phyloP scores from a whole-genome alignment of 2,888 invertebrate genomes.

The Podabrus alpinus region DNA sequence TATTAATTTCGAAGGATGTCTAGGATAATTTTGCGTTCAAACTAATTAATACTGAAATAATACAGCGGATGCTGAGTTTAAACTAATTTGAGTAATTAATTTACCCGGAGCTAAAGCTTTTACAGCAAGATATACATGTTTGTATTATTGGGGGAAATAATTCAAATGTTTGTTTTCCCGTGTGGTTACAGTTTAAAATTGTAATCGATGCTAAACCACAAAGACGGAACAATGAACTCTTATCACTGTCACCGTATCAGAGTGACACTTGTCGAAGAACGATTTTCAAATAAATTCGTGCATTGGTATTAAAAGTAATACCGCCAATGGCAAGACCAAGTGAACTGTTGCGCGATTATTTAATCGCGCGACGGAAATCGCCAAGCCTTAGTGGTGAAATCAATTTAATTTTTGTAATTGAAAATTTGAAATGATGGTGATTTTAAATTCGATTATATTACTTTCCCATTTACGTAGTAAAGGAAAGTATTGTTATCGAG shows the following conservation, averaged over 20 bases:
- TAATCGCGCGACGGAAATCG: too few relatives aligned
- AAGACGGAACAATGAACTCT: neutral
- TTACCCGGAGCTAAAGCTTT: neutral
- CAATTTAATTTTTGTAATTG: neutral
- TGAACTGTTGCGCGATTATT: too few relatives aligned
- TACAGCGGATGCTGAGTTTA: neutral
- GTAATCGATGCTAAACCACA: neutral
- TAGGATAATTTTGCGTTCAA: neutral
- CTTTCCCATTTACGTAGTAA: too few relatives aligned
- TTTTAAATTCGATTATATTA: neutral
- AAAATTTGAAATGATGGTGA: neutral
- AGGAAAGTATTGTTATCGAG: too few relatives aligned
- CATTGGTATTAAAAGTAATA: too few relatives aligned
- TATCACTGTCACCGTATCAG: neutral
- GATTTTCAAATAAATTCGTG: neutral
- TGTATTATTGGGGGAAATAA: neutral
- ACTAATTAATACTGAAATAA: neutral
- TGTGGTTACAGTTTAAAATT: neutral
- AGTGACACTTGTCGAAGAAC: neutral
- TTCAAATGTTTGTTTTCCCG: neutral
- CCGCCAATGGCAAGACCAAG: too few relatives aligned
- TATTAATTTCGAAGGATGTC: neutral
- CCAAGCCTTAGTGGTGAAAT: too few relatives aligned
- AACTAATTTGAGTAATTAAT: neutral
- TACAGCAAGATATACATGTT: neutral